Evolutionary conservation across 2,888 invertebrate genomes (phyloP), one percentile per base, ranked within the genome.

Genomic region (Herminia tarsipennalis): DNA sequence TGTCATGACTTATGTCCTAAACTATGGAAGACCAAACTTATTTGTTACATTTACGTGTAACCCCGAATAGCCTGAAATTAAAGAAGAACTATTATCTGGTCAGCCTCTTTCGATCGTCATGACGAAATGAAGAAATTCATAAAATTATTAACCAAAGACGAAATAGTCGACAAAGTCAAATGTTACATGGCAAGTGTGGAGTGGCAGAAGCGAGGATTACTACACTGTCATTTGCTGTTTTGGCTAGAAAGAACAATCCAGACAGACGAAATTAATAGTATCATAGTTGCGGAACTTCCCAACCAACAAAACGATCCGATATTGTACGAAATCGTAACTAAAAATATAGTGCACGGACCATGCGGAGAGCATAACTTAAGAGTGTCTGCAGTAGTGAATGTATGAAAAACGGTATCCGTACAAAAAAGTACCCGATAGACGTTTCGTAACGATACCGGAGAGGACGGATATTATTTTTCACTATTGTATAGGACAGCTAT

Each of bases 41-140:
- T 64, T 64, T 46, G 34, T 64, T 5, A 58, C 60, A 1, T 53
- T 58, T 2, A 62, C 58, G 4, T 62, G 59, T 27, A 58, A 60
- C 22, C 54, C 61, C n/a, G 40, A 51, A 30, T 58, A 60, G 65
- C 30, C 43, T 3, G 17, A 30, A 16, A 30, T 30, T 10, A 25
- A n/a, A n/a, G n/a, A n/a, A n/a, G n/a, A 57, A 5, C 22, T 63
- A 8, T 10, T 49, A 25, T n/a, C 21, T 2, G 46, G 35, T 5
- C 55, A 65, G 34, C 14, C 0, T 36, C 64, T 32, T 43, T 34
- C 21, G 57, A 65, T 9, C 17, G 62, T 5, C 58, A 68, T 52
- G 63, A 64, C 33, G 25, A 64, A n/a, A n/a, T n/a, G n/a, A n/a
- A n/a, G n/a, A n/a, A n/a, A n/a, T 21, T 21, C 21, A 21, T 2